Evolutionary conservation across 2,888 invertebrate species (phyloP), one percentile per base, ranked within the genome.

Genomic region (Gari tellinella): DNA sequence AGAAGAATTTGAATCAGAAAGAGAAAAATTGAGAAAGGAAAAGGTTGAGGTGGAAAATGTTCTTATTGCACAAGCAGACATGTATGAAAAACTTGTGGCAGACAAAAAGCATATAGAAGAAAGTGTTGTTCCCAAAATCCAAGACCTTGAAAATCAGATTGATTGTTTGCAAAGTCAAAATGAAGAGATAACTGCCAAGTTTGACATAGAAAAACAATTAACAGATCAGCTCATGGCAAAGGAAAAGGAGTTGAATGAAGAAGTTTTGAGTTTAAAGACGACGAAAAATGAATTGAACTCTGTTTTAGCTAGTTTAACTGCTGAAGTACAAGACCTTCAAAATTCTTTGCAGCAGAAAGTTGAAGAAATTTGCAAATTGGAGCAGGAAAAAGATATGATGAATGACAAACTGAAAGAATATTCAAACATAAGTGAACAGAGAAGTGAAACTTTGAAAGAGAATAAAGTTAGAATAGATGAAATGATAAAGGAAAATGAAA

Each of bases 61-160:
- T 15, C 49, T 72, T 19, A 41, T 63, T 23, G 55, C 61, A 14
- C 69, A 75, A 43, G 58, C 69, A 49, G 60, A 69, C 19, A 63
- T 57, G 37, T 57, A 51, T 51, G 69, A 72, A 23, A 38, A 57
- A 17, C 37, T 66, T 31, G 10, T 7, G 4, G 31, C 4, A 17
- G 52, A 69, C 43, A 55, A 74, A 40, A 38, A 60, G 31, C 26
- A 49, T 3, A 26, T 10, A 12, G 40, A 31, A 31, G 31, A 31
- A 31, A 31, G 5, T 31, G 31, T 31, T 7, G 31, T 31, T 31
- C 31, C 31, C 4, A 31, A 10, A 31, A 31, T 10, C 31, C 4
- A 31, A 31, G 51, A 23, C 15, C 17, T 51, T 19, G 23, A 51
- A 51, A 31, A 15, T 15, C 25, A 51, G 25, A 51, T 26, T 26